Base-by-base conservation (phyloP, 2,797 vertebrate species). In the Urosaurus nigricauda region DNA sequence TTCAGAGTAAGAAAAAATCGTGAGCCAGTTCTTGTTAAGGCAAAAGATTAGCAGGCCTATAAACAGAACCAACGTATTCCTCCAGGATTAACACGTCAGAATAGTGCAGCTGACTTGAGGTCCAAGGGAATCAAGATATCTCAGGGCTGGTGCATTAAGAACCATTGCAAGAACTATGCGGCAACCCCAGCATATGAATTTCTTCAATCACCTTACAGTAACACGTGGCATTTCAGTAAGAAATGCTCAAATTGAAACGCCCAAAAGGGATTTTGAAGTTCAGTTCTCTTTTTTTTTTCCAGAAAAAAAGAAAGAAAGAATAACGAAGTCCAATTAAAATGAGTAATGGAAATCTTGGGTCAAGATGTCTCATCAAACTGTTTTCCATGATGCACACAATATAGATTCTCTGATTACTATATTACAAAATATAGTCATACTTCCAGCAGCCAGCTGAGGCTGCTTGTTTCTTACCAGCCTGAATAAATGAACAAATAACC, bases 381-480 rank as follows among this genome's bases (percentile, higher is more conserved):
- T 95, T 96, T 96, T 95, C 94, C 92, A 92, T 85, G 89, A 93
- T 90, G 89, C 89, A 92, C 90, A 93, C 93, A 95, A 92, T 93
- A 94, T 89, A 91, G 78, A 88, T 53, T 94, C 88, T 89, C 91
- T 90, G 83, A 90, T 93, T 93, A 86, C 94, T 91, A 94, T 95
- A 94, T 56, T 93, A 58, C 91, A 83, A 77, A 93, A 90, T 91
- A 95, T 87, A 92, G 95, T 88, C 88, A 90, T 92, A 74, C 91
- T 89, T 90, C 43, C 90, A 93, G 93, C 70, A 87, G 95, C 96
- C 97, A 97, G 96, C 97, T 97, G 97, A 94, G 96, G 89, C 97
- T 96, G 94, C 95, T 91, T 86, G 58, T 90, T 96, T 95, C 71
- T 95, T 89, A 94, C 94, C 92, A 90, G 94, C 93, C 92, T 94